Evolutionary conservation across 2,888 invertebrate species (phyloP).

Genomic region (Noctua pronuba): DNA sequence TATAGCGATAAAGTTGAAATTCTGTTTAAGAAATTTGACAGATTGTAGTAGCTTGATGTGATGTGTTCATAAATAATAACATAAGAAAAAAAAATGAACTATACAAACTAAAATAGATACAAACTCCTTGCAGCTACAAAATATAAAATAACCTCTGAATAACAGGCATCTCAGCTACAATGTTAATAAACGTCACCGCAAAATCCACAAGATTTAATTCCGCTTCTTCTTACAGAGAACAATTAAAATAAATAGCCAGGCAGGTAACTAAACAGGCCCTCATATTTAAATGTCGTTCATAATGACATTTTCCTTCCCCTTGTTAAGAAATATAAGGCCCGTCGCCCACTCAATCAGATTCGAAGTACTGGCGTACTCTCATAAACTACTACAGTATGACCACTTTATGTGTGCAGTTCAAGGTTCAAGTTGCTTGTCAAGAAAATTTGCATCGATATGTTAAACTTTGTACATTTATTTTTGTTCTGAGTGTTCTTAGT

Average conservation of each 20-base stretch:
- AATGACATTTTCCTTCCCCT: conserved; percentile 46
- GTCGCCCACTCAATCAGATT: not conserved
- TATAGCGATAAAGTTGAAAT: too few relatives aligned
- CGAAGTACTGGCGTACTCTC: not conserved
- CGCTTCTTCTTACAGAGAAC: conserved; percentile 13
- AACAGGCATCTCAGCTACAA: not conserved
- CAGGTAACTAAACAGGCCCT: conserved; percentile 44
- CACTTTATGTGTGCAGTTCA: not conserved
- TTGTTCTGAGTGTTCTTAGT: too few relatives aligned
- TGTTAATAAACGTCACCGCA: conserved; percentile 34
- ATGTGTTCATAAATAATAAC: too few relatives aligned
- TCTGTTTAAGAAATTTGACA: too few relatives aligned
- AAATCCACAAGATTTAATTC: conserved; percentile 43
- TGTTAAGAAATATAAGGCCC: conserved; percentile 45
- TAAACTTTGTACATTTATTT: not conserved
- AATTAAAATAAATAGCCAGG: conserved; percentile 60
- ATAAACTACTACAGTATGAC: not conserved
- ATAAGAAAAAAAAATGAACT: not conserved
- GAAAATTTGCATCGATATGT: not conserved
- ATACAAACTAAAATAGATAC: not conserved
- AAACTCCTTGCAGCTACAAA: not conserved
- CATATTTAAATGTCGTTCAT: conserved; percentile 61
- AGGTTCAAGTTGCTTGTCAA: not conserved
- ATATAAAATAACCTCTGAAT: not conserved
- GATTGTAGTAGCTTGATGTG: too few relatives aligned